Percentiles rank a stretch among this genome's conserved stretches.
Conservation (phyloP, 2,888 invertebrate species). For the Norana najaformis region DNA sequence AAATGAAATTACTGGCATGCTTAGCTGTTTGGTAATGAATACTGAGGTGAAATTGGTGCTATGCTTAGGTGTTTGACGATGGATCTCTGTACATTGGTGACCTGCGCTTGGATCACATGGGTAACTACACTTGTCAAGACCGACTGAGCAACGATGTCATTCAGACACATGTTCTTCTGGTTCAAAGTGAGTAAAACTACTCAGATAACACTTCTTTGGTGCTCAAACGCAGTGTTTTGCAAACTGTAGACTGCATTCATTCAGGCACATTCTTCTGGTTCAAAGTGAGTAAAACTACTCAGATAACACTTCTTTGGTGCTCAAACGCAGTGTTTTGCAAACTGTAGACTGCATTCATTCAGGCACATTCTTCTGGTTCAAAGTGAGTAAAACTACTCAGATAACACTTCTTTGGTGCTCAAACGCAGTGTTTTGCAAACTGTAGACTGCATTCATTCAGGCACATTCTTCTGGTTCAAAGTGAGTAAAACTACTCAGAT, state of each 20-base stretch:
- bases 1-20: not conserved
- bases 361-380: slow-evolving; percentile 76
- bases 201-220: not conserved
- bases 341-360: slow-evolving; percentile 64
- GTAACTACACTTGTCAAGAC: slow-evolving; percentile 78
- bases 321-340: no score
- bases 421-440: no score
- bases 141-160: slow-evolving; percentile 74
- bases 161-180: slow-evolving; percentile 75
- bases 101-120: slow-evolving; percentile 74
- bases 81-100: slow-evolving; percentile 75
- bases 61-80: slow-evolving; percentile 71
- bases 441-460: slow-evolving; percentile 66
- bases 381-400: slow-evolving; percentile 67
- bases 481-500: slow-evolving; percentile 65
- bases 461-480: slow-evolving; percentile 75
- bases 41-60: not conserved
- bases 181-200: slow-evolving; percentile 71
- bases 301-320: not conserved
- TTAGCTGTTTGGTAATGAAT: not conserved
- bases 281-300: slow-evolving; percentile 69
- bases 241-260: not conserved
- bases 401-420: not conserved
- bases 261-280: slow-evolving; percentile 62
- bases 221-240: no score